Conservation (phyloP, 2,797 vertebrate genomes). For the Sebastolobus altivelis region DNA sequence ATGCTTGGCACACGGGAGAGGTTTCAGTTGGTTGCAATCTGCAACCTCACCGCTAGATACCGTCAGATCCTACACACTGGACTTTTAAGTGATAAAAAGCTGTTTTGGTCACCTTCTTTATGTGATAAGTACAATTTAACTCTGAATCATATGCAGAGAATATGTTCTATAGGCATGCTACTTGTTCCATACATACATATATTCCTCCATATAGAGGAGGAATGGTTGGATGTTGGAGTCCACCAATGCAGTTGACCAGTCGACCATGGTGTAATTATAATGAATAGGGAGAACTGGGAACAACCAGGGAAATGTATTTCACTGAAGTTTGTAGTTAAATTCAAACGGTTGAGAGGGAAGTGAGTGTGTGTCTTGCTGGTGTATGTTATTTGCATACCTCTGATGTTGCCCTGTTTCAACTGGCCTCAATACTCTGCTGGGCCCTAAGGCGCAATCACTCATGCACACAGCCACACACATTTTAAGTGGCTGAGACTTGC, state of each 20-base stretch:
- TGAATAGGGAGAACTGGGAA: too few species aligned
- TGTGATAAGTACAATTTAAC: too few species aligned
- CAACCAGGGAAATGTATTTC: too few species aligned
- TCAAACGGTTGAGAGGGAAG: neutral
- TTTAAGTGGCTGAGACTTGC: conserved; percentile 8
- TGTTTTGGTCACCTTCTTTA: too few species aligned
- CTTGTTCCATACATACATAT: neutral
- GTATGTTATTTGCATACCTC: conserved; percentile 47
- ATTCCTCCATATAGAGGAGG: neutral
- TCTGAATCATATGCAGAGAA: neutral
- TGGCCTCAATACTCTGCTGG: conserved; percentile 41
- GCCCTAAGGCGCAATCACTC: conserved; percentile 31
- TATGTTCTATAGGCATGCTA: neutral
- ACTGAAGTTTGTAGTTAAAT: neutral
- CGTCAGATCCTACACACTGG: too few species aligned
- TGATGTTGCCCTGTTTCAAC: conserved; percentile 51
- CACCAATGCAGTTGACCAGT: neutral
- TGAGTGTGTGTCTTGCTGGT: neutral
- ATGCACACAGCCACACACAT: conserved; percentile 11
- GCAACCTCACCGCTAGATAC: too few species aligned
- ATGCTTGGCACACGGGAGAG: too few species aligned
- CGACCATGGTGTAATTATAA: neutral
- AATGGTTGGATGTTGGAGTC: neutral
- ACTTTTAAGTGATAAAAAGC: too few species aligned
- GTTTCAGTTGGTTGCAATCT: too few species aligned